These are phyloP conservation scores for Arenicola marina DNA, from an alignment of 2,888 invertebrate species.

Conservation along the genomic window DNA sequence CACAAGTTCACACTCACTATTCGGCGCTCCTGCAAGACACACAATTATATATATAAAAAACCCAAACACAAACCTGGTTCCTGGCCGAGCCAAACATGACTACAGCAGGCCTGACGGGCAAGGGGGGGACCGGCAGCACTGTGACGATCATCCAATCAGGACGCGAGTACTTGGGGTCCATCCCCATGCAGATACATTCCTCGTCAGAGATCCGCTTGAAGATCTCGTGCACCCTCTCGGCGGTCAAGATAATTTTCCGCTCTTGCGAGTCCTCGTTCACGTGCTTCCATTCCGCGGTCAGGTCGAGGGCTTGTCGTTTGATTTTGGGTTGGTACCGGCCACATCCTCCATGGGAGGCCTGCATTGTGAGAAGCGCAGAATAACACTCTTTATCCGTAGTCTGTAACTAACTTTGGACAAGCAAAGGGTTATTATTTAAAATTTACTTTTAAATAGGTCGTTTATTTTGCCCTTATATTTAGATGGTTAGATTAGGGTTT, in stretches of 20 bases:
- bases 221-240: constrained; percentile 96
- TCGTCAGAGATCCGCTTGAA: constrained; percentile 84
- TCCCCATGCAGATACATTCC: constrained; percentile 88
- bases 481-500: too few species aligned
- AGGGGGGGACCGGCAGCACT: constrained; percentile 94
- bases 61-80: too few species aligned
- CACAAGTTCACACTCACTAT: too few species aligned
- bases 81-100: constrained; percentile 99
- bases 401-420: not conserved
- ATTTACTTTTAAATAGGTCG: not conserved
- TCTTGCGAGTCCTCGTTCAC: constrained; percentile 94
- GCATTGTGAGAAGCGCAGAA: not conserved
- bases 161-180: constrained; percentile 92
- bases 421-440: not conserved
- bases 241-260: constrained; percentile 88
- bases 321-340: constrained; percentile 97
- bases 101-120: constrained; percentile 95
- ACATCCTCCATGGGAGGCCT: constrained; percentile 92
- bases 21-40: too few species aligned
- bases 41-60: too few species aligned
- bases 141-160: constrained; percentile 99
- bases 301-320: constrained; percentile 84
- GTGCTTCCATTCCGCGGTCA: constrained; percentile 97
- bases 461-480: too few species aligned
- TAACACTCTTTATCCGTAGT: not conserved